Evolutionary conservation across 2,797 vertebrate species (phyloP).

Genomic region (Mormyrus hasselquistii): DNA sequence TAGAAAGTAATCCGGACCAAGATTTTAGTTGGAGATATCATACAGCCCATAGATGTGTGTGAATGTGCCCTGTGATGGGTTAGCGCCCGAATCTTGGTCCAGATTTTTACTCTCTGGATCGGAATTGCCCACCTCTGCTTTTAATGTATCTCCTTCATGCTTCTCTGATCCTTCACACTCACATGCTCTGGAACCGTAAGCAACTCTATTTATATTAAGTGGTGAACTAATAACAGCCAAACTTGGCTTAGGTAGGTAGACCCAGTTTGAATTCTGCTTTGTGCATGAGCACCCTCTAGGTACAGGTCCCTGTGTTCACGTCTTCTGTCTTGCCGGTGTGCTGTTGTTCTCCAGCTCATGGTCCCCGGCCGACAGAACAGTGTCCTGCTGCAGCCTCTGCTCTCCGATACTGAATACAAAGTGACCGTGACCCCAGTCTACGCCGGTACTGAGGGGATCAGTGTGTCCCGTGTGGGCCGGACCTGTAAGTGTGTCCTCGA

Average conservation of each 20-base stretch:
- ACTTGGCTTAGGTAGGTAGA: not conserved
- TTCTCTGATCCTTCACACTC: not conserved
- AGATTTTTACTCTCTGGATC: not conserved
- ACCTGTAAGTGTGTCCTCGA: constrained; percentile 68
- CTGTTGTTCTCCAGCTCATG: constrained; percentile 58
- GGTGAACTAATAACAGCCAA: not conserved
- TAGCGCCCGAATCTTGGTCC: not conserved
- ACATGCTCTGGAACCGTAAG: not conserved
- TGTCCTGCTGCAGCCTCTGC: constrained; percentile 75
- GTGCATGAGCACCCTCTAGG: not conserved
- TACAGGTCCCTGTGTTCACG: not conserved
- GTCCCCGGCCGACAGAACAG: constrained; percentile 69
- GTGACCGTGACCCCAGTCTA: constrained; percentile 79
- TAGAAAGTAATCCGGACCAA: not conserved
- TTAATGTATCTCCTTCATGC: not conserved
- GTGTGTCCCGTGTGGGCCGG: constrained; percentile 62
- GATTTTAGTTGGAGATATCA: not conserved
- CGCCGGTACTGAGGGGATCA: constrained; percentile 68
- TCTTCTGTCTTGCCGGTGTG: not conserved
- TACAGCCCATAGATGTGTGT: not conserved
- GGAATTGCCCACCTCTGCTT: not conserved
- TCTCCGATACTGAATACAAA: constrained; percentile 80
- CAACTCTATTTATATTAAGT: not conserved
- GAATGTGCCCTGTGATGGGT: not conserved
- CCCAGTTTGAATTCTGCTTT: not conserved